phyloP scores from a whole-genome alignment of 2,888 invertebrate species.

The Netelia virgata region DNA sequence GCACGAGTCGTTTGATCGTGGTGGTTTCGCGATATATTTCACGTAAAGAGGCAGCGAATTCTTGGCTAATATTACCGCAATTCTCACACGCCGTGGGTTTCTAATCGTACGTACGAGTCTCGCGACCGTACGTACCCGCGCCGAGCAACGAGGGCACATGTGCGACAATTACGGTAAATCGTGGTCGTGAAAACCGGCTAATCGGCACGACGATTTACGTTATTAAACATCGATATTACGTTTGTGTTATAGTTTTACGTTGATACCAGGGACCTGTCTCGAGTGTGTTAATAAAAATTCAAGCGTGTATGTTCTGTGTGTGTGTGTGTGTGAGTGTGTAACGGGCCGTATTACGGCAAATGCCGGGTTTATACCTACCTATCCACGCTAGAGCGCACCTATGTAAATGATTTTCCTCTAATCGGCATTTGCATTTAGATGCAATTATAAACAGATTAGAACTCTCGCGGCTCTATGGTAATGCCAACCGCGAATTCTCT shows the following conservation, averaged over 20 bases:
- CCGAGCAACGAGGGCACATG: slow-evolving; percentile 20
- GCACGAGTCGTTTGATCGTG: slow-evolving; percentile 5
- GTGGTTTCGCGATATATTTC: slow-evolving; percentile 14
- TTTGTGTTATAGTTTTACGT: slow-evolving; percentile 51
- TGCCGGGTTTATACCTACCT: slow-evolving; percentile 2
- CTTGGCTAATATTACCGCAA: slow-evolving; percentile 15
- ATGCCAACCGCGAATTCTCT: slow-evolving; percentile 71
- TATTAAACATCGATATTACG: slow-evolving; percentile 53
- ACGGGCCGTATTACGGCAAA: slow-evolving; percentile 7
- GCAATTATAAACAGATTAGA: slow-evolving; percentile 83
- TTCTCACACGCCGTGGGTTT: slow-evolving; percentile 25
- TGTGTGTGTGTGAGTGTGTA: slow-evolving; percentile 1
- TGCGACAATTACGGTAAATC: slow-evolving; percentile 52
- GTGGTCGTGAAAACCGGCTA: slow-evolving; percentile 45
- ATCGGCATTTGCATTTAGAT: slow-evolving; percentile 78
- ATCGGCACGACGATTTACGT: slow-evolving; percentile 46
- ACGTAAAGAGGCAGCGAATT: slow-evolving; percentile 3
- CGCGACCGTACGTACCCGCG: background rate
- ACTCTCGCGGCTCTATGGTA: slow-evolving; percentile 69
- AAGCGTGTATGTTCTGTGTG: slow-evolving; percentile 3
- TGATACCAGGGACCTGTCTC: slow-evolving; percentile 13
- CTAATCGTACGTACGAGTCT: slow-evolving; percentile 17
- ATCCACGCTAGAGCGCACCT: slow-evolving; percentile 62
- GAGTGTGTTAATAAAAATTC: background rate
- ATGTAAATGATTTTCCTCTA: slow-evolving; percentile 78